Evolutionary conservation across 2,113 vertebrate species (phyloP), one percentile per base, ranked within the genome.

Genomic region (Pangasianodon gigas): DNA sequence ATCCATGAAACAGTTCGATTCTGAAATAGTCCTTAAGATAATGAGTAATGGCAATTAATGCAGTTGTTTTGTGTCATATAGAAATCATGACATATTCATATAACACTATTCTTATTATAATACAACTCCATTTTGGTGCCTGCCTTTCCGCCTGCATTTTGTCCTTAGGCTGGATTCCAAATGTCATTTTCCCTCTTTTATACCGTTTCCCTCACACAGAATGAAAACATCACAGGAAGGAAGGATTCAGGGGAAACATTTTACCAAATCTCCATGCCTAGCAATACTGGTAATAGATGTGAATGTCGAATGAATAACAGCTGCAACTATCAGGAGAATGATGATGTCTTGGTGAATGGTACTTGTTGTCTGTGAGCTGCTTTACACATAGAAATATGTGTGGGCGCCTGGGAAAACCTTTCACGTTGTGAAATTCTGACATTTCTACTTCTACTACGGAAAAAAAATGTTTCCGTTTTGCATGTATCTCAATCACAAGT

Each of bases 141-240:
- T 75, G 52, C 16, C 85, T 44, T 29, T 46, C 37, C 4, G 9
- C 21, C 54, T 87, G 71, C 69, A 87, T 77, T 86, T 69, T 84
- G 56, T 44, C 82, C 56, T 60, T 87, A 16, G 32, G 48, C 85
- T 74, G 10, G 69, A 75, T 58, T 87, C 74, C 41, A 79, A 87
- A 58, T 87, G 85, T 54, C 54, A 71, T 77, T 87, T 87, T n/a
- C 86, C 24, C 56, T 60, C 6, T 75, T 87, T 56, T 14, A 58
- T 87, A 46, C 32, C 37, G 4, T 77, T 87, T 41, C 24, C 52
- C 2, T 29, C 54, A 46, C 24, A 75, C n/a, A 37, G 44, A 79
- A 75, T 77, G 26, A 79, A 74, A 77, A 87, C 51, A 37, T 54
- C 13, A 44, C 51, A 75, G 21, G 81, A 83, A 83, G 52, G 52